These are phyloP conservation scores for Branchipolynoe longqiensis DNA, from an alignment of 2,888 invertebrate genomes.

Conservation along the genomic window DNA sequence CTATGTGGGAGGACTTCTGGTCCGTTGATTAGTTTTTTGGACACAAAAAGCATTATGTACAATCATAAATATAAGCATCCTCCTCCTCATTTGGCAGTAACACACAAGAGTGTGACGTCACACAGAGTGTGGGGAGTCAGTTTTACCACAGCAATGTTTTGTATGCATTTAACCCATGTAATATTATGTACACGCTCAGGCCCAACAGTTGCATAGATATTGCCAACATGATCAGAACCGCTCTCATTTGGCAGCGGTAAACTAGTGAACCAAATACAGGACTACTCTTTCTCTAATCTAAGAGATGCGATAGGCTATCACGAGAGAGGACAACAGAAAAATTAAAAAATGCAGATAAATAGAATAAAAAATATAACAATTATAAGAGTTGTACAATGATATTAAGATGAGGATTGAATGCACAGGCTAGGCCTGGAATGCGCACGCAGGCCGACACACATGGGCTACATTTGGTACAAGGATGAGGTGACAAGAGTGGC, in stretches of 20 bases:
- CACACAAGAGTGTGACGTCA: no score
- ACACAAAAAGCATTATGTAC: not conserved
- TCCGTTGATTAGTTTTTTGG: no score
- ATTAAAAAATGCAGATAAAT: conserved; percentile 46
- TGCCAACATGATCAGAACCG: conserved; percentile 4
- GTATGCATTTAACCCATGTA: conserved; percentile 28
- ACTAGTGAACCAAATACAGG: not conserved
- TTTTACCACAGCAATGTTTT: conserved; percentile 6
- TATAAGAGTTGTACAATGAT: no score
- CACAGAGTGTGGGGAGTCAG: conserved; percentile 3
- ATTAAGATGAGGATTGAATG: not conserved
- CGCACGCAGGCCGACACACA: no score
- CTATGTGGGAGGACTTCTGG: no score
- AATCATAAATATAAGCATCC: conserved; percentile 32
- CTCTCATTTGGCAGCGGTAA: not conserved
- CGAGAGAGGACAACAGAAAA: no score
- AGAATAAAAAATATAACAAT: conserved; percentile 12
- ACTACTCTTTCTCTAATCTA: no score
- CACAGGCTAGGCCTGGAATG: no score
- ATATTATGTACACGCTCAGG: conserved; percentile 11
- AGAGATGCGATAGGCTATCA: not conserved
- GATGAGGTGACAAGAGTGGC: no score
- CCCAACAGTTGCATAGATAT: conserved; percentile 43
- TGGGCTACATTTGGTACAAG: no score
- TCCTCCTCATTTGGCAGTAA: not conserved